phyloP scores from a whole-genome alignment of 2,888 invertebrate species.

The Latrodectus hesperus region DNA sequence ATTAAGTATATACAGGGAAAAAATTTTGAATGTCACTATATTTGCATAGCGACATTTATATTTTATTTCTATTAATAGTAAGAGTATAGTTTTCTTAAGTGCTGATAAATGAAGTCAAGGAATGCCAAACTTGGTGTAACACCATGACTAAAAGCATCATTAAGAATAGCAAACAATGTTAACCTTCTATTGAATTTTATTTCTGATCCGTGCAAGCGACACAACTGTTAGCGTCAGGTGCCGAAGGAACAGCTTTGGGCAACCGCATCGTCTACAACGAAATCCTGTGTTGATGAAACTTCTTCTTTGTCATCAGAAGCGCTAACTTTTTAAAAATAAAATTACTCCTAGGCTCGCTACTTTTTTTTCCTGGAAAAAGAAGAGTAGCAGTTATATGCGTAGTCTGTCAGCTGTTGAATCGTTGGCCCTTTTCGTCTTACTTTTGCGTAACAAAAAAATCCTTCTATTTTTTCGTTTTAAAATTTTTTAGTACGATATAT shows the following conservation, averaged over 20 bases:
- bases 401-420: slow-evolving; percentile 50
- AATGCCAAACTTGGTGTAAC: background rate
- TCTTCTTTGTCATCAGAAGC: slow-evolving; percentile 42
- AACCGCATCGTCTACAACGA: slow-evolving; percentile 23
- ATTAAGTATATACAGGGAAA: no score
- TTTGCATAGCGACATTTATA: no score
- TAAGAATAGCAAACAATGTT: background rate
- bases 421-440: background rate
- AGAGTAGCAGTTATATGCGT: slow-evolving; percentile 5
- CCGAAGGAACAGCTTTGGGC: slow-evolving; percentile 13
- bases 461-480: background rate
- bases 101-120: background rate
- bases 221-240: slow-evolving; percentile 61
- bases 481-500: background rate
- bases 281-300: slow-evolving; percentile 26
- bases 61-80: no score
- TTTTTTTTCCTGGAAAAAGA: background rate
- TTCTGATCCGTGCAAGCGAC: slow-evolving; percentile 7
- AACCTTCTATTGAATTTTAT: slow-evolving; percentile 18
- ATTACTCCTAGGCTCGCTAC: slow-evolving; percentile 13
- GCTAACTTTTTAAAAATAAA: slow-evolving; percentile 52
- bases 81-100: background rate
- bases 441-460: background rate
- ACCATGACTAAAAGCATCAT: background rate
- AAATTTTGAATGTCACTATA: no score